phyloP scores from a whole-genome alignment of 1,140 invertebrate species.

The Diorhabda carinulata region DNA sequence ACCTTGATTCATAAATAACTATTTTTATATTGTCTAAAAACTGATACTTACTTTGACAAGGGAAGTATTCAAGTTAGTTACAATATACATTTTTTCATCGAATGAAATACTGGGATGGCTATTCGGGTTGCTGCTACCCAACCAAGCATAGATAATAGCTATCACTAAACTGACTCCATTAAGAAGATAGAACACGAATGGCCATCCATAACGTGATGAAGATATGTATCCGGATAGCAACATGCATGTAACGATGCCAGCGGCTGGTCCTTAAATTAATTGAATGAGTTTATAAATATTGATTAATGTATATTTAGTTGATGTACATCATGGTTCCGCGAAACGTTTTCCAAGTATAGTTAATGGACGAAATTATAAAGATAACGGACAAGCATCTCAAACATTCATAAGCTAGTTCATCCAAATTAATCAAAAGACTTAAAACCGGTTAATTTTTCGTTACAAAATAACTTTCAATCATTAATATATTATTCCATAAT shows the following conservation, averaged over 20 bases:
- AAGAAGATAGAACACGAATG: slow-evolving; percentile 73
- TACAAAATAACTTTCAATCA: too few relatives aligned
- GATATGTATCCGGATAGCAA: slow-evolving; percentile 66
- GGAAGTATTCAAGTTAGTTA: slow-evolving; percentile 40
- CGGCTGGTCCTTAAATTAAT: slow-evolving; percentile 55
- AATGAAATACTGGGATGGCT: slow-evolving; percentile 56
- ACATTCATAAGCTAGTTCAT: too few relatives aligned
- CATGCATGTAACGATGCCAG: slow-evolving; percentile 70
- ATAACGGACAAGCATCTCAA: too few relatives aligned
- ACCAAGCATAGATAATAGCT: slow-evolving; percentile 58
- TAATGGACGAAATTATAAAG: too few relatives aligned
- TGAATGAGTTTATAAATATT: too few relatives aligned
- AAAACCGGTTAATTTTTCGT: too few relatives aligned
- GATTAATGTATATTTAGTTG: too few relatives aligned
- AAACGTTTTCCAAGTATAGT: too few relatives aligned
- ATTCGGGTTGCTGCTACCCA: slow-evolving; percentile 64
- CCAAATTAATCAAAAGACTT: too few relatives aligned
- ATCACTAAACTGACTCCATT: slow-evolving; percentile 61
- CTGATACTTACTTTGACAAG: not conserved
- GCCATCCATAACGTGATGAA: slow-evolving; percentile 66
- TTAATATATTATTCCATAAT: too few relatives aligned
- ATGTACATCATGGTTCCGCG: too few relatives aligned
- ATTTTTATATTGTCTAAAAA: not conserved
- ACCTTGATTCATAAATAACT: too few relatives aligned
- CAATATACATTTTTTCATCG: slow-evolving; percentile 62